Base-by-base conservation (phyloP, 2,113 vertebrate species). In the Morone saxatilis region DNA sequence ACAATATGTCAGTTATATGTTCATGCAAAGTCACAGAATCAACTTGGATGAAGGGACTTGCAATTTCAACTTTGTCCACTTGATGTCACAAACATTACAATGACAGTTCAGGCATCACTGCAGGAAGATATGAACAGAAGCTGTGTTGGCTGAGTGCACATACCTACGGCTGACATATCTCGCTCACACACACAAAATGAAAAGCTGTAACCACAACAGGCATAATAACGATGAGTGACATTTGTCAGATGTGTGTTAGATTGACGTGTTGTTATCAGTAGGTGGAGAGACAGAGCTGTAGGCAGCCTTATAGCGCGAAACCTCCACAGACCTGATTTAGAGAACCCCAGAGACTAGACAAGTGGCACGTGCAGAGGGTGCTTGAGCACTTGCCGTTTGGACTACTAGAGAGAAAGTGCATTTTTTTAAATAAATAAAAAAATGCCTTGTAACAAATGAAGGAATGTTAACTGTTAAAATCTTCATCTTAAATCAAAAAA, bases 11-110 rank as follows among this genome's bases (percentile, higher is more conserved):
- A 56, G 8, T 50, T 43, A 31, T 57, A 9, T 66, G 51, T 68
- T 45, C 9, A 14, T 73, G 53, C 53, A 19, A 74, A 59, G 60
- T 54, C 38, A 38, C 38, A 59, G 17, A 25, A 9, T 47, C 50
- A 53, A 45, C 14, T 25, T 22, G 65, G 16, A 61, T 40, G 17
- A 16, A 36, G 14, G 48, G 7, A 67, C 73, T 63, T 94, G 94
- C 89, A 93, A 47, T 94, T 92, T 87, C 82, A 53, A 13, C 78
- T 93, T 88, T 82, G 85, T 89, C 94, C 94, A 94, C 94, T 91
- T 92, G 94, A 93, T 94, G 94, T 94, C 94, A 95, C 89, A 93
- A 94, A 92, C 93, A 93, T 90, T 92, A 83, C 94, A 93, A 93
- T 60, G 79, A 90, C 91, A 86, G 78, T 68, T 53, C 60, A 41